Conservation (phyloP, 2,888 invertebrate species). For the Torymus tubicola region DNA sequence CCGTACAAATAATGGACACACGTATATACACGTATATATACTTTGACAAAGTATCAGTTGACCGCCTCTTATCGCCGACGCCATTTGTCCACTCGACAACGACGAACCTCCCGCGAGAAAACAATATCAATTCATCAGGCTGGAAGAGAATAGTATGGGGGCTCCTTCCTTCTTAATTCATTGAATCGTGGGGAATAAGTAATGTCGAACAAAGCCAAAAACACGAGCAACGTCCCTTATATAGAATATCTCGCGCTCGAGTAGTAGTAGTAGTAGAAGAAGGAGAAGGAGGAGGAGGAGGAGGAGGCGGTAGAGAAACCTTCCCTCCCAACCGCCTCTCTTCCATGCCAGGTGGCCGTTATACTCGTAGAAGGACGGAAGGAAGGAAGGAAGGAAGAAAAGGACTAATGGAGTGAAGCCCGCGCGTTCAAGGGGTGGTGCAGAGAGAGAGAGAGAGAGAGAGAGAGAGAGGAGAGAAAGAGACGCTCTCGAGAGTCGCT, state of each 20-base stretch:
- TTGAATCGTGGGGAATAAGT: slow-evolving; percentile 53
- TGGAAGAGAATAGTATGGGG: no score
- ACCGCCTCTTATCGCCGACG: slow-evolving; percentile 24
- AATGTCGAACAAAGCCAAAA: slow-evolving; percentile 57
- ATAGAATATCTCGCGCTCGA: slow-evolving; percentile 7
- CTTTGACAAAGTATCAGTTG: slow-evolving; percentile 41
- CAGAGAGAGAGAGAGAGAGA: neutral
- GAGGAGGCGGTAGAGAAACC: no score
- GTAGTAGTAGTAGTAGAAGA: no score
- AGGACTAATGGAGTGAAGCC: slow-evolving; percentile 53
- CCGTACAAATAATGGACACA: slow-evolving; percentile 8
- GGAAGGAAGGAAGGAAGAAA: slow-evolving; percentile 44
- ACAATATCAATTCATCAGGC: slow-evolving; percentile 35
- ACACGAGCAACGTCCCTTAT: neutral
- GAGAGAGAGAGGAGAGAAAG: neutral
- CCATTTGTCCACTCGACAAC: slow-evolving; percentile 15
- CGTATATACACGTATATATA: no score
- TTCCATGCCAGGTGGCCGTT: slow-evolving; percentile 49
- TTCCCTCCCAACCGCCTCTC: no score
- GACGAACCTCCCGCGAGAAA: slow-evolving; percentile 6
- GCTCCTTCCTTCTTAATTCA: slow-evolving; percentile 18
- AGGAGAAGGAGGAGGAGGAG: no score
- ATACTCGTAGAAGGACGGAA: slow-evolving; percentile 22
- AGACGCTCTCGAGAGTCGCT: slow-evolving; percentile 11
- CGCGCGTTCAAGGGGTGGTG: no score